phyloP scores from a whole-genome alignment of 2,113 vertebrate species.

The rat (Rattus norvegicus) region GRCr8 NC_086022.1:122585501-122586000 shows the following conservation, averaged over 20 bases:
- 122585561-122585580: not conserved
- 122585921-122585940: not conserved
- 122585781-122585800: not conserved
- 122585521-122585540: too few species aligned
- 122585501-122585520: not conserved
- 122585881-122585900: not conserved
- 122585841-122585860: not conserved
- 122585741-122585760: not conserved
- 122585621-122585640: not conserved
- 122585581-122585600: not conserved
- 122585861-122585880: not conserved
- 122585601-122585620: not conserved
- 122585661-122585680: not conserved
- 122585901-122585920: not conserved
- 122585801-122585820: not conserved
- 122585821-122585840: not conserved
- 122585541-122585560: not conserved
- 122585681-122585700: not conserved
- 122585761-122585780: not conserved
- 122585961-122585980: not conserved
- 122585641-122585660: not conserved
- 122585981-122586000: not conserved
- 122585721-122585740: not conserved
- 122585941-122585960: not conserved
- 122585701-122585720: not conserved